Conservation (phyloP, 2,888 invertebrate genomes). For the Leucania comma region DNA sequence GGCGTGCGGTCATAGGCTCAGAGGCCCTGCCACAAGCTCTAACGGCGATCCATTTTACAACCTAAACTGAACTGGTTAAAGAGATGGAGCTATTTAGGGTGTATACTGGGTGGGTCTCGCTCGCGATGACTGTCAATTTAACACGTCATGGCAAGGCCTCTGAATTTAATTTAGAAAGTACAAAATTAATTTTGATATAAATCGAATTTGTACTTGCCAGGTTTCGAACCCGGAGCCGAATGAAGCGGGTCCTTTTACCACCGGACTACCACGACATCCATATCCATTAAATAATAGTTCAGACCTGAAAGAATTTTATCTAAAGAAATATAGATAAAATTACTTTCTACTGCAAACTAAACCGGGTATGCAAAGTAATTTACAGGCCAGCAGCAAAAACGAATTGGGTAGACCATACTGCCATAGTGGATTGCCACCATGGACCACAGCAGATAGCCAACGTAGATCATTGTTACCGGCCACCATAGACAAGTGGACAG, state of each 20-base stretch:
- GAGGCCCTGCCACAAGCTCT: too few species aligned
- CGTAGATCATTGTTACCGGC: background rate
- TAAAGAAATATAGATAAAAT: constrained; percentile 26
- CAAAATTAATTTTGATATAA: constrained; percentile 2
- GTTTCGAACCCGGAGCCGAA: background rate
- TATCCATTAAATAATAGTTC: background rate
- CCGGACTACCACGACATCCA: background rate
- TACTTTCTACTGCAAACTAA: background rate
- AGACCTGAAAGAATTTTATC: constrained; percentile 40
- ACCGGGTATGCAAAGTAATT: too few species aligned
- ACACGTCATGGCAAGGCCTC: too few species aligned
- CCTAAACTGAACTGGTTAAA: too few species aligned
- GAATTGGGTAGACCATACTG: background rate
- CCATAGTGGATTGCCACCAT: background rate
- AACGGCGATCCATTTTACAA: too few species aligned
- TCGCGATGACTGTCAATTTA: too few species aligned
- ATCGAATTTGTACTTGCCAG: constrained; percentile 19
- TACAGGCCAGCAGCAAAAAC: too few species aligned
- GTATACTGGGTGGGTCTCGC: too few species aligned
- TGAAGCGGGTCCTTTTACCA: background rate
- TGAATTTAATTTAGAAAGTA: background rate
- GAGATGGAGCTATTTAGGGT: too few species aligned
- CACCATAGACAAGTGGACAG: background rate
- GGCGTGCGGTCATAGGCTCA: too few species aligned
- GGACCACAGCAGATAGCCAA: background rate